Percentiles rank a stretch among this genome's conserved stretches.
phyloP scores from a whole-genome alignment of 2,113 vertebrate genomes.

The Pionites leucogaster region DNA sequence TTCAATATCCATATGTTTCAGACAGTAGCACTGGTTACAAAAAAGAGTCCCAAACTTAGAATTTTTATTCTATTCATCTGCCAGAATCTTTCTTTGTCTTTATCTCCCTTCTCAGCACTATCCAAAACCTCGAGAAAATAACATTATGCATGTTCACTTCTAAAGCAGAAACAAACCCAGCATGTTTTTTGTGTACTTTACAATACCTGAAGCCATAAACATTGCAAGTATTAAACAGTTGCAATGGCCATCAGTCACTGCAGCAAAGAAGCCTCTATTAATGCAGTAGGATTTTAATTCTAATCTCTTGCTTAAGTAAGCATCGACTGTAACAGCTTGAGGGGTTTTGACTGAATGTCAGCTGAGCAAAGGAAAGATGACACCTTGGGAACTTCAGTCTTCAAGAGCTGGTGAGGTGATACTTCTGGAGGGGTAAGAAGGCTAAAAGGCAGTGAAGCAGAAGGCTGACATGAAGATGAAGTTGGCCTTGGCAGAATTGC shows the following conservation, averaged over 20 bases:
- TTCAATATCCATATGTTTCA: not conserved
- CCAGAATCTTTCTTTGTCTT: not conserved
- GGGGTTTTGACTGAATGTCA: not conserved
- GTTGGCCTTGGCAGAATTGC: not conserved
- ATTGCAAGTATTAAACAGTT: not conserved
- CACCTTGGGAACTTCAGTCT: not conserved
- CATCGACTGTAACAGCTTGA: not conserved
- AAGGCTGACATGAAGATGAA: not conserved
- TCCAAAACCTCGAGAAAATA: not conserved
- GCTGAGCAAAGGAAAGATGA: slow-evolving; percentile 5
- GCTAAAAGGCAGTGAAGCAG: not conserved
- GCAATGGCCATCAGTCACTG: not conserved
- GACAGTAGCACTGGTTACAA: not conserved
- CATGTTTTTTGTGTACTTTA: not conserved
- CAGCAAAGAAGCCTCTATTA: not conserved
- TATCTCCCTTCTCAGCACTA: not conserved
- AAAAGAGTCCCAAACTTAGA: not conserved
- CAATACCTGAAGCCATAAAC: not conserved
- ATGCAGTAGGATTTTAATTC: not conserved
- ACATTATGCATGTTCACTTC: not conserved
- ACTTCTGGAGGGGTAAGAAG: not conserved
- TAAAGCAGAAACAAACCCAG: not conserved
- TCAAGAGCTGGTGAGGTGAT: not conserved
- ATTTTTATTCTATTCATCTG: not conserved
- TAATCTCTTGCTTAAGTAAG: not conserved